Base-by-base conservation (phyloP, 1,140 invertebrate genomes). In the Drosophila arawakana region DNA sequence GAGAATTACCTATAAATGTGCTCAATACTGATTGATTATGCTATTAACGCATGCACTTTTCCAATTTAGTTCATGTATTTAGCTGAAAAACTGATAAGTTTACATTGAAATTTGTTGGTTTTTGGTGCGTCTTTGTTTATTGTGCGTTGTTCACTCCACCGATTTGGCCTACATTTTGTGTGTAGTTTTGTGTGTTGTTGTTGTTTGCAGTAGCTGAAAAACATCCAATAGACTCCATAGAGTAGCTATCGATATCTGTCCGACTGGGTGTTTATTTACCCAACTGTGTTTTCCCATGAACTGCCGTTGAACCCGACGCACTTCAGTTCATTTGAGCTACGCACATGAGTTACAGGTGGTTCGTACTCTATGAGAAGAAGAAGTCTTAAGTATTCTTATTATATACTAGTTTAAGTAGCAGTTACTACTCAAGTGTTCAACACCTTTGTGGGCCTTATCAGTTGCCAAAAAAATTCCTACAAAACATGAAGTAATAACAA, bases 161-260 rank as follows among this genome's bases (percentile, higher is more conserved):
- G 65, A 82, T 72, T 73, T 86, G 82, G 79, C 83, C 79, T 80
- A 86, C 65, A 82, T 88, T 69, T 76, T 52, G 67, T 65, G 50
- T 55, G 13, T 21, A 21, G 18, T 50, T 10, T 10, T 63, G 34
- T 65, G 21, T 69, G 34, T 59, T 71, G 52, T 67, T 67, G 21
- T 54, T 68, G 65, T 73, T 55, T 61, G 47, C 65, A 39, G 66
- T 46, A 47, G 63, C 57, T 68, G 43, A 57, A 58, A 37, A 35
- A 39, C 55, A 60, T 50, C 62, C 62, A 43, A 49, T 54, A 34
- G 21, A 49, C 13, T 52, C 47, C 21, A 37, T 35, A 39, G 30
- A 37, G 50, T 47, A 71, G 46, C 41, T 47, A 55, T 37, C 15
- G 21, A 47, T 61, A 34, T 60, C 25, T 54, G 39, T 57, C 41